phyloP scores from a whole-genome alignment of 2,113 vertebrate species.

The Monopterus albus region DNA sequence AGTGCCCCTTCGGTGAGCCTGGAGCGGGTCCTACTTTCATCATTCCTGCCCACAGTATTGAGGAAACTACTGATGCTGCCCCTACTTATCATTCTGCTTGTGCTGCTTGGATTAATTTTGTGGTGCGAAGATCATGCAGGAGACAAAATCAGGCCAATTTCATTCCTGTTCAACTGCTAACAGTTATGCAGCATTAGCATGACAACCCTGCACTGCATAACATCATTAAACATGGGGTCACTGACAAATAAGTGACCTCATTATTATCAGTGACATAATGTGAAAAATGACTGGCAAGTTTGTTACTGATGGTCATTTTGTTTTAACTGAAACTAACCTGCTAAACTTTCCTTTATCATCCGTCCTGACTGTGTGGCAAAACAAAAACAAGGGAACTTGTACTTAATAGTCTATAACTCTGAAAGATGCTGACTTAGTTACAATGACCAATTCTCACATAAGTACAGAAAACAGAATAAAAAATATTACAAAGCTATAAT shows the following conservation, averaged over 20 bases:
- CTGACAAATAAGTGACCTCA: not conserved
- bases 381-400: no score
- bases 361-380: no score
- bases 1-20: not conserved
- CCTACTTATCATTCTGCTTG: constrained; percentile 11
- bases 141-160: not conserved
- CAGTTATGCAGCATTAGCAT: not conserved
- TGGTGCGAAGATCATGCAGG: not conserved
- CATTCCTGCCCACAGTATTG: not conserved
- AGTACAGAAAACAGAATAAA: no score
- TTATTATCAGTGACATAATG: not conserved
- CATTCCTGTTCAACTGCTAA: not conserved
- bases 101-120: constrained; percentile 5
- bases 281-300: not conserved
- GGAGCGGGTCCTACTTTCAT: not conserved
- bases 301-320: not conserved
- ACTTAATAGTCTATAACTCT: no score
- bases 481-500: no score
- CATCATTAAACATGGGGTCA: not conserved
- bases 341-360: no score
- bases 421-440: no score
- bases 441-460: no score
- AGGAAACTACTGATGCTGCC: not conserved
- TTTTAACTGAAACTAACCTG: no score
- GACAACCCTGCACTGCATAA: not conserved